Conservation (phyloP, 2,888 invertebrate genomes). For the Melikaiella ostensackeni region DNA sequence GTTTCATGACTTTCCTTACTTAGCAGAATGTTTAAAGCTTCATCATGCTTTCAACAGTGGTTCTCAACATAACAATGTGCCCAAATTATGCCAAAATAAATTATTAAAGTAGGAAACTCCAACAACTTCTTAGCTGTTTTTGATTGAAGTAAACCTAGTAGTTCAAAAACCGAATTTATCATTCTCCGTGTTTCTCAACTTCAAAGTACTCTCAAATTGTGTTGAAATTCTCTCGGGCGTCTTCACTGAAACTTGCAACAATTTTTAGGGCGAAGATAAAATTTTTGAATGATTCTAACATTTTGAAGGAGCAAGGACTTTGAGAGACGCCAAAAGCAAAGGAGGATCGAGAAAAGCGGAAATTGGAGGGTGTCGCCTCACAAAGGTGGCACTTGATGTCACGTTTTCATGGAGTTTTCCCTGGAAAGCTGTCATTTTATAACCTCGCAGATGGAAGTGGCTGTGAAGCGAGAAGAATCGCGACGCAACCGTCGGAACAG, state of each 20-base stretch:
- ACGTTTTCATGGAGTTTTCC: conserved; percentile 24
- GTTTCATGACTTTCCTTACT: too few species aligned
- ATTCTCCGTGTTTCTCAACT: not conserved
- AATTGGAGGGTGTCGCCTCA: conserved; percentile 21
- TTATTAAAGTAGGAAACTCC: too few species aligned
- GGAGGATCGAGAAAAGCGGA: not conserved
- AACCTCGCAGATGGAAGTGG: conserved; percentile 25
- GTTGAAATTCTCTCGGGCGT: not conserved
- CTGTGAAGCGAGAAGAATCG: conserved; percentile 37
- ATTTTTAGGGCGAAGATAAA: not conserved
- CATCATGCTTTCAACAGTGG: not conserved
- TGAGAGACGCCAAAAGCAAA: not conserved
- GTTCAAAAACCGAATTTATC: not conserved
- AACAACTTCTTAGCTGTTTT: too few species aligned
- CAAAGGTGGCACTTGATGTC: conserved; percentile 27
- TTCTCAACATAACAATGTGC: not conserved
- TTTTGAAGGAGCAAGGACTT: not conserved
- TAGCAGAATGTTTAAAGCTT: too few species aligned
- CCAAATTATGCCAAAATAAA: too few species aligned
- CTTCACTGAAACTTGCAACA: not conserved
- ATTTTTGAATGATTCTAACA: not conserved
- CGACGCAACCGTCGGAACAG: conserved; percentile 31
- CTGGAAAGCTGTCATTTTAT: conserved; percentile 34
- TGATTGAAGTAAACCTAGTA: too few species aligned
- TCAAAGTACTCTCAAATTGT: not conserved